Evolutionary conservation across 1,140 invertebrate genomes (phyloP), one percentile per base, ranked within the genome.

Genomic region (Cylas formicarius): DNA sequence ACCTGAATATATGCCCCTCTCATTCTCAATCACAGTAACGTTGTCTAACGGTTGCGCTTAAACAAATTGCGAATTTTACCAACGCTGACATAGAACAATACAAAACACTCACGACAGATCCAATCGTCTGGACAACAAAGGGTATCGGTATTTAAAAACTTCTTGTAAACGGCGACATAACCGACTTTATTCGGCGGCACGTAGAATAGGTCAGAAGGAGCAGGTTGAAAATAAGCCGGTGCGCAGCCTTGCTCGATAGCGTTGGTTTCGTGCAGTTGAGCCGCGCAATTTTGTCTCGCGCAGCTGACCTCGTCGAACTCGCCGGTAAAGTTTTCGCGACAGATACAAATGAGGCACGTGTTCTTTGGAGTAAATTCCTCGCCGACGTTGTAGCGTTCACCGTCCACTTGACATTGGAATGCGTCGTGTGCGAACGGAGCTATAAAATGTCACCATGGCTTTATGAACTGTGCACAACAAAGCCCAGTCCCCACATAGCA

Each of bases 371-470:
- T 21, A 22, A 56, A 54, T 16, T 17, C 34, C 39, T 54, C 13
- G 21, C 52, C 52, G 43, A 53, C 44, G 32, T 42, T 51, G 18
- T 51, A 56, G n/a, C 14, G 42, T 28, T 28, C 43, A 17, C 45
- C 45, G 9, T 46, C 39, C 19, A 54, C 51, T 48, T 44, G 11
- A 20, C 54, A 56, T 14, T 37, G n/a, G n/a, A n/a, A n/a, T n/a
- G n/a, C n/a, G n/a, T n/a, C n/a, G n/a, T n/a, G n/a, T n/a, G n/a
- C n/a, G n/a, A n/a, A n/a, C n/a, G n/a, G n/a, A n/a, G n/a, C n/a
- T n/a, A n/a, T n/a, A n/a, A n/a, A n/a, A n/a, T n/a, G n/a, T n/a
- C n/a, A n/a, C n/a, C n/a, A n/a, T n/a, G n/a, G n/a, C n/a, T n/a
- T n/a, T n/a, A n/a, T n/a, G n/a, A n/a, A n/a, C n/a, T n/a, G n/a